A percentile compares a stretch with the other conserved stretches of the same genome.
phyloP scores from a whole-genome alignment of 2,113 vertebrate species.

The Gymnobelideus leadbeateri region DNA sequence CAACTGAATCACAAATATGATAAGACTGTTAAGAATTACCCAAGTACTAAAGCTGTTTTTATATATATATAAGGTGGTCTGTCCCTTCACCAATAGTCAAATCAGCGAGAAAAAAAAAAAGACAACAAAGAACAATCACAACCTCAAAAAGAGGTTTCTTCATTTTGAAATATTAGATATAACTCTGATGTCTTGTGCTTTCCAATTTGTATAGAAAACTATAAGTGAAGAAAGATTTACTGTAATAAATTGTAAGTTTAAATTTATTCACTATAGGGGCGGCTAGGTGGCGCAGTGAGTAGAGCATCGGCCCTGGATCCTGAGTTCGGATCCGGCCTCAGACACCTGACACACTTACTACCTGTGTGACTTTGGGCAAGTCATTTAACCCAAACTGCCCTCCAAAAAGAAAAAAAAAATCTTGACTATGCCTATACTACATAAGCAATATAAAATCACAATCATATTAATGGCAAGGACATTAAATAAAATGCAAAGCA shows the following conservation, averaged over 20 bases:
- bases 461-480: background rate
- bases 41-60: background rate
- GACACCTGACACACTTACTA: too few relatives aligned
- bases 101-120: background rate
- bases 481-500: background rate
- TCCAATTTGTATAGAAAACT: background rate
- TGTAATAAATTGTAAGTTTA: background rate
- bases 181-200: background rate
- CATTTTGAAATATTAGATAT: background rate
- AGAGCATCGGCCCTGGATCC: too few relatives aligned
- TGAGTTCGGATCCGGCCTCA: too few relatives aligned
- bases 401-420: too few relatives aligned
- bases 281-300: too few relatives aligned
- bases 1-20: background rate
- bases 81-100: background rate
- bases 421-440: background rate
- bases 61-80: background rate
- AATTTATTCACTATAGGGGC: background rate
- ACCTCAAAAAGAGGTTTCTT: background rate
- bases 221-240: background rate
- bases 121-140: too few relatives aligned
- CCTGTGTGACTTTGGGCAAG: too few relatives aligned
- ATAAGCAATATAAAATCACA: background rate
- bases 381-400: too few relatives aligned
- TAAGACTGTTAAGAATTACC: background rate